A percentile compares a stretch with the other conserved stretches of the same genome.
Evolutionary conservation across 2,113 vertebrate genomes (phyloP).

Genomic region (Neotragus moschatus): DNA sequence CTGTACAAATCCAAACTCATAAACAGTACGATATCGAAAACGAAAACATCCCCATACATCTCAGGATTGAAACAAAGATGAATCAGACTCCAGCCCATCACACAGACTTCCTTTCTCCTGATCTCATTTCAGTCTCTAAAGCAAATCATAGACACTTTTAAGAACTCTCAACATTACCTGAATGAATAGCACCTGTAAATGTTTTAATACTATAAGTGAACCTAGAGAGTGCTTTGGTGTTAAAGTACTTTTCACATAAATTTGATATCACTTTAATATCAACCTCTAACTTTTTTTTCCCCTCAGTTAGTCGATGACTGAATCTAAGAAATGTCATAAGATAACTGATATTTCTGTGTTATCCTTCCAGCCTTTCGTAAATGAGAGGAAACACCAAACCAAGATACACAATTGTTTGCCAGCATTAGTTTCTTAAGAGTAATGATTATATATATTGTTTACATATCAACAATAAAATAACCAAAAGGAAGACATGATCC

Average conservation of each 20-base stretch:
- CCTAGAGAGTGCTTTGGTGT: background rate
- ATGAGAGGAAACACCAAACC: background rate
- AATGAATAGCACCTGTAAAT: background rate
- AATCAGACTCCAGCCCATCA: background rate
- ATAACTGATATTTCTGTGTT: background rate
- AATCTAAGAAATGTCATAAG: background rate
- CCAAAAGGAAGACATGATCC: background rate
- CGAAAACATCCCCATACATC: background rate
- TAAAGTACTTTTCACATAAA: background rate
- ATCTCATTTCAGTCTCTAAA: background rate
- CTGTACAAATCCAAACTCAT: background rate
- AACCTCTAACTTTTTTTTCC: background rate
- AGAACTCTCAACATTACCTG: background rate
- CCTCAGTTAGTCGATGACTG: background rate
- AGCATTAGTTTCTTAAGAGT: background rate
- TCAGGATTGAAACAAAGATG: background rate
- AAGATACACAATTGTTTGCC: background rate
- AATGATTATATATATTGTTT: background rate
- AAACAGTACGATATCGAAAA: background rate
- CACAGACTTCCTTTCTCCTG: fast-evolving
- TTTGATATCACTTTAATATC: background rate
- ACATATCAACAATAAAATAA: background rate
- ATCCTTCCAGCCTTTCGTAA: background rate
- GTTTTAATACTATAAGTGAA: background rate
- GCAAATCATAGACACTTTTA: background rate